These are phyloP conservation scores for Nephrotoma flavescens DNA, from an alignment of 2,888 invertebrate genomes.

Conservation along the genomic window DNA sequence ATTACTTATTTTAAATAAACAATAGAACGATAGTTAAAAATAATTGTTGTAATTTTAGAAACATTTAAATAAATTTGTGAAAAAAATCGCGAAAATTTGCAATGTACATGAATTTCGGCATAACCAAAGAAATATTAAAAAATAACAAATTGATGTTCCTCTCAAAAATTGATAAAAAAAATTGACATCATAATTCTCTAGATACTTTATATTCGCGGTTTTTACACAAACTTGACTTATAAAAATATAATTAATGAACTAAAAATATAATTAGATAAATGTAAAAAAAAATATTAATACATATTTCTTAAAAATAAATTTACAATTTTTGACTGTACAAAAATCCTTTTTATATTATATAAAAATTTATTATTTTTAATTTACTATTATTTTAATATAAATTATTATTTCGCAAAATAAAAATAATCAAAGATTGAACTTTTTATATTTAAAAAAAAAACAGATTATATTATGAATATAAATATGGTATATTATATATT, in stretches of 20 bases:
- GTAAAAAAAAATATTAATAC: background rate
- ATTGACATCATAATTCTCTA: background rate
- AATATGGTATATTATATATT: background rate
- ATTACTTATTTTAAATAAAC: background rate
- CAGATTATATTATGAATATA: background rate
- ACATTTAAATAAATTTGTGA: background rate
- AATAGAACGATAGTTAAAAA: background rate
- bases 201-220: background rate
- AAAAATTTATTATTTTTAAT: background rate
- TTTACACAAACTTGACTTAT: background rate
- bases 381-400: background rate
- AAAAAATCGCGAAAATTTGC: background rate
- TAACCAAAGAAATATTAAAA: background rate
- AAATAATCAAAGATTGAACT: background rate
- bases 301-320: background rate
- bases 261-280: background rate
- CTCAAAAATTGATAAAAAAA: background rate
- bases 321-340: background rate
- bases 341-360: background rate
- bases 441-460: background rate
- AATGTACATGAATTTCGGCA: background rate
- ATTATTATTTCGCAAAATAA: background rate
- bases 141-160: background rate
- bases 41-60: background rate
- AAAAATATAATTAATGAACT: background rate